Percentiles rank a stretch among this genome's conserved stretches.
Conservation (phyloP, 2,113 vertebrate species). For the Callithrix jacchus region DNA sequence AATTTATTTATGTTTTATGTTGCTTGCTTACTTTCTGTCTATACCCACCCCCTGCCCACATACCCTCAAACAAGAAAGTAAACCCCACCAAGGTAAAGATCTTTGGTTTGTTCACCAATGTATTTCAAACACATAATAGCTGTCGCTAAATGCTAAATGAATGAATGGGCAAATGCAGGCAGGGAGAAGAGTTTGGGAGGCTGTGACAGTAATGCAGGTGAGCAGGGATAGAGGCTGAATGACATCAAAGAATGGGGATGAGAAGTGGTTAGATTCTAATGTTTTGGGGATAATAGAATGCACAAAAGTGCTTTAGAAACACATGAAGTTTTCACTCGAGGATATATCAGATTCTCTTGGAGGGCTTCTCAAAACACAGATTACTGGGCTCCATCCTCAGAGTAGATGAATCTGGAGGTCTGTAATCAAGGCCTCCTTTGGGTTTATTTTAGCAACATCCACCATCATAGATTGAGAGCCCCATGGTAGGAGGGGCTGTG, state of each 20-base stretch:
- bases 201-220: not conserved
- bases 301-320: not conserved
- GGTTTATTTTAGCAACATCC: not conserved
- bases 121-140: not conserved
- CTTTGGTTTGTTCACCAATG: not conserved
- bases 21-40: not conserved
- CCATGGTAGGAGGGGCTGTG: not conserved
- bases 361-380: not conserved
- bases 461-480: not conserved
- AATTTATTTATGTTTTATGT: not conserved
- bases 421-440: not conserved
- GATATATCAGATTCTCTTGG: not conserved
- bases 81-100: not conserved
- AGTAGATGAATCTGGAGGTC: not conserved
- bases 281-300: not conserved
- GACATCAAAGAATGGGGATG: not conserved
- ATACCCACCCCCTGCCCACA: accelerated
- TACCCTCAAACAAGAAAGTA: not conserved
- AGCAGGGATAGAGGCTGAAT: not conserved
- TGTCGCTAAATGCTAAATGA: not conserved
- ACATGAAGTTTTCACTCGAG: not conserved
- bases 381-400: not conserved
- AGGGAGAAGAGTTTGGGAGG: not conserved
- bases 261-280: not conserved
- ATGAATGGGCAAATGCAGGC: not conserved